Conservation (phyloP, 2,113 vertebrate species). For the Nothocercus julius region DNA sequence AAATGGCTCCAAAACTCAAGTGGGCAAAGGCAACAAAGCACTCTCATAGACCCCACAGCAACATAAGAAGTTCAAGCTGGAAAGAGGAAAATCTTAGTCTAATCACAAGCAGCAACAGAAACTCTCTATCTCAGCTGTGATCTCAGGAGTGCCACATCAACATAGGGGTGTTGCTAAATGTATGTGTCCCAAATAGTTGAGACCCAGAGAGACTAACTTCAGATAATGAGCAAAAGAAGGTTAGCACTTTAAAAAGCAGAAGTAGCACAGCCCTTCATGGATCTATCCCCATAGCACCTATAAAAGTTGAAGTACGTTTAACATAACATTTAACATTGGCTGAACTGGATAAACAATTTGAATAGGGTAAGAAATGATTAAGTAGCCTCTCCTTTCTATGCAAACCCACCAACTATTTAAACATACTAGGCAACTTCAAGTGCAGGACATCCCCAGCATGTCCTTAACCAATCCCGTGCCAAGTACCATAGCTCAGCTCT, state of each 20-base stretch:
- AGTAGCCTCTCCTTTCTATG: not conserved
- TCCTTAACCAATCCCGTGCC: not conserved
- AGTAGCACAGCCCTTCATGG: conserved; percentile 27
- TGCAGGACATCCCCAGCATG: not conserved
- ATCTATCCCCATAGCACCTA: conserved; percentile 55
- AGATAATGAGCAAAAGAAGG: conserved; percentile 28
- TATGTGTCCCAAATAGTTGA: conserved; percentile 42
- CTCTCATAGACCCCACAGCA: not conserved
- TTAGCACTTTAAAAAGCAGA: not conserved
- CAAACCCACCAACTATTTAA: conserved; percentile 12
- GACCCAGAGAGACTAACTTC: not conserved
- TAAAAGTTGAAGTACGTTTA: conserved; percentile 53
- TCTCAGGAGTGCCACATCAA: conserved; percentile 37
- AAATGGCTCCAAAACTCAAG: not conserved
- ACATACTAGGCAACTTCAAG: not conserved
- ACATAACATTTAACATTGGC: conserved; percentile 63
- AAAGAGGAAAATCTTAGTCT: not conserved
- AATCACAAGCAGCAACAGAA: conserved; percentile 39
- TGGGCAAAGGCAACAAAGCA: not conserved
- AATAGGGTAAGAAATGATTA: conserved; percentile 27
- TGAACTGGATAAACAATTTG: conserved; percentile 46
- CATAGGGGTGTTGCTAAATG: conserved; percentile 34
- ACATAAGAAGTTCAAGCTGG: not conserved
- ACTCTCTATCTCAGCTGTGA: conserved; percentile 37
- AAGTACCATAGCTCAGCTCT: not conserved